Evolutionary conservation across 1,140 invertebrate genomes (phyloP).

Genomic region (Lucilia cuprina): DNA sequence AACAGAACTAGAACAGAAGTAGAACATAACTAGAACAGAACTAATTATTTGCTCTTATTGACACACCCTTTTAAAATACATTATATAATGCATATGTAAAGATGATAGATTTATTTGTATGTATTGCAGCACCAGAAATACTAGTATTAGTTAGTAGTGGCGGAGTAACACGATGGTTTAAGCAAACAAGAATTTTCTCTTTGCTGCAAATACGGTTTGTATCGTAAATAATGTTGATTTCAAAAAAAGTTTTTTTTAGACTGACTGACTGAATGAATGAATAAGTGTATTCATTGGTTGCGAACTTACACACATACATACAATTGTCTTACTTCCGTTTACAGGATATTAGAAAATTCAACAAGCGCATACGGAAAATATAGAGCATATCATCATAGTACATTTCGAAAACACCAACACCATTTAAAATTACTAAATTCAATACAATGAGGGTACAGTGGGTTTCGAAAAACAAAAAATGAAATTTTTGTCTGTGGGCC

Average conservation of each 20-base stretch:
- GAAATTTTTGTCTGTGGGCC: too few relatives aligned
- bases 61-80: too few relatives aligned
- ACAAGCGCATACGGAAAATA: neutral
- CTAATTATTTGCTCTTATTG: too few relatives aligned
- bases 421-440: neutral
- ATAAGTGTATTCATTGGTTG: neutral
- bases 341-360: conserved; percentile 17
- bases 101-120: neutral
- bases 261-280: neutral
- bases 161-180: neutral
- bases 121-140: neutral
- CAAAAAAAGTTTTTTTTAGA: neutral
- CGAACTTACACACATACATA: neutral
- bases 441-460: neutral
- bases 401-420: neutral
- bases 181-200: neutral
- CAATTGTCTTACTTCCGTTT: neutral
- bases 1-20: too few relatives aligned
- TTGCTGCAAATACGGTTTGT: neutral
- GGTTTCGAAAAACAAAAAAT: too few relatives aligned
- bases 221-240: conserved; percentile 9
- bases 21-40: too few relatives aligned
- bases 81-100: too few relatives aligned
- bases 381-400: neutral
- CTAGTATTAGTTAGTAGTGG: neutral